phyloP scores from a whole-genome alignment of 2,113 vertebrate species.

The Recurvirostra avosetta region DNA sequence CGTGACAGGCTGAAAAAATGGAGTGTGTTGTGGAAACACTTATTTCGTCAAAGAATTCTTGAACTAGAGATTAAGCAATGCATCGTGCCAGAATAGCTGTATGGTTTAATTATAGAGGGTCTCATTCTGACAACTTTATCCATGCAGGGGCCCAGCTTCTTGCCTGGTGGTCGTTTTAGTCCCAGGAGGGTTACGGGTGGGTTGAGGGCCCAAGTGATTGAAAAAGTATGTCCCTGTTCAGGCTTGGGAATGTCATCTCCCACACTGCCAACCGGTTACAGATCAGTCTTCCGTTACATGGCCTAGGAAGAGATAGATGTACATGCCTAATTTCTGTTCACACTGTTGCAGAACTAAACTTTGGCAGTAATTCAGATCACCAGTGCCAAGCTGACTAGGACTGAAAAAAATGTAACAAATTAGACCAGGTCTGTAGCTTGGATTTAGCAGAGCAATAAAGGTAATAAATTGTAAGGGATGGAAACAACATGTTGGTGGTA shows the following conservation, averaged over 20 bases:
- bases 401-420: conserved; percentile 15
- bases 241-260: background rate
- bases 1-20: background rate
- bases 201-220: background rate
- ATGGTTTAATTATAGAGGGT: background rate
- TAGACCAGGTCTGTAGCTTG: background rate
- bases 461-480: background rate
- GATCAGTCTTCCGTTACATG: background rate
- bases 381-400: background rate
- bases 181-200: background rate
- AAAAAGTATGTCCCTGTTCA: background rate
- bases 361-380: background rate
- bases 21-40: background rate
- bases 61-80: background rate
- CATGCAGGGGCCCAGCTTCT: background rate
- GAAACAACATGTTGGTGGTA: background rate
- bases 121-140: background rate
- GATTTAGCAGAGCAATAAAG: background rate
- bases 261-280: background rate
- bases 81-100: background rate
- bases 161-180: background rate
- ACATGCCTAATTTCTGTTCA: background rate
- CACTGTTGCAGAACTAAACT: background rate
- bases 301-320: background rate
- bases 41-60: background rate